Base-by-base conservation (phyloP, 1,140 invertebrate genomes). In the Ridgeia piscesae region DNA sequence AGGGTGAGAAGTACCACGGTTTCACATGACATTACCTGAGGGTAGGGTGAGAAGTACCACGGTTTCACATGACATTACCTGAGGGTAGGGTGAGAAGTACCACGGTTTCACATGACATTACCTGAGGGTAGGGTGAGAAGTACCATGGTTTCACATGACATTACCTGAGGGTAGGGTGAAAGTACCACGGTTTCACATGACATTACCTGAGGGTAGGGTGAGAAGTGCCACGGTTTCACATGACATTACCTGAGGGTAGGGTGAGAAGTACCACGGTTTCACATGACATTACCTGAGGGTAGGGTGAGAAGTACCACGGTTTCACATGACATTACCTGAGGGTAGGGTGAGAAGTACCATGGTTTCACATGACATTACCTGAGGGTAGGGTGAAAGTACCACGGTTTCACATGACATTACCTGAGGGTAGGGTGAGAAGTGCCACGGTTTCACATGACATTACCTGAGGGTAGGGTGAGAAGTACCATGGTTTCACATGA, bases 271-370 rank as follows among this genome's bases (percentile, higher is more conserved):
- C n/a, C n/a, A n/a, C 34, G 11, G 42, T 42, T 42, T 42, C 11
- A 77, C n/a, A n/a, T n/a, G n/a, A n/a, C n/a, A n/a, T n/a, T n/a
- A n/a, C n/a, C n/a, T n/a, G n/a, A n/a, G n/a, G n/a, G n/a, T n/a
- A n/a, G n/a, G n/a, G n/a, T n/a, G n/a, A 77, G 11, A 77, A 77
- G 58, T 77, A 4, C 27, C 58, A 77, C 11, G 0, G 4, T n/a
- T 42, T 6, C 11, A 11, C 34, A 42, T 89, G 89, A 34, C 34
- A 21, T 89, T 93, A 98, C 97, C 97, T 98, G 98, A 33, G 99
- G 99, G 96, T 99, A 99, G 0, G 99, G 99, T 89, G 99, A 99
- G 96, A 99, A 99, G 96, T 99, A 99, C 99, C 99, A 99, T 0
- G 99, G 99, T 94, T 98, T 98, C 94, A 99, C 99, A 94, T 98